phyloP scores from a whole-genome alignment of 2,797 vertebrate genomes.

The Enteromius argenteus region DNA sequence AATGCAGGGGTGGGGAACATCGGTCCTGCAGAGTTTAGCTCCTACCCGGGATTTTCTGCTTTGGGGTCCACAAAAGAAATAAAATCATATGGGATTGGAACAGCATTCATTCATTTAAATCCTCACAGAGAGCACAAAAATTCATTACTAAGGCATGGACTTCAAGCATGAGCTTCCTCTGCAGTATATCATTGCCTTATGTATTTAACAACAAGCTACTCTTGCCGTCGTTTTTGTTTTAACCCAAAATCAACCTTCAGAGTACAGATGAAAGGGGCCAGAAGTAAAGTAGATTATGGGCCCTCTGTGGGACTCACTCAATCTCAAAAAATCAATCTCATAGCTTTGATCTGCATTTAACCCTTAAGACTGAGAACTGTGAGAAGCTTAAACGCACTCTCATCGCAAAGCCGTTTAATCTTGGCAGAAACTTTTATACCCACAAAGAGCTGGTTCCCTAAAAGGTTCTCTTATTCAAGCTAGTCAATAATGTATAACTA shows the following conservation, averaged over 20 bases:
- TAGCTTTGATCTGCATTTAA: conserved; percentile 45
- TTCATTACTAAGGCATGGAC: background rate
- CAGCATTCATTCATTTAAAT: background rate
- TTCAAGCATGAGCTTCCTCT: background rate
- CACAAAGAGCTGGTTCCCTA: background rate
- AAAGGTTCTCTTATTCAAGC: background rate
- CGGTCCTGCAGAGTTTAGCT: too few relatives aligned
- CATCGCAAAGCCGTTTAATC: background rate
- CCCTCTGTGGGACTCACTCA: background rate
- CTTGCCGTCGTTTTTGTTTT: background rate
- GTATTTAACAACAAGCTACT: background rate
- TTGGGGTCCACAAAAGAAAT: background rate
- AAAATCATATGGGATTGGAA: background rate
- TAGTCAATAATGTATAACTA: conserved; percentile 15
- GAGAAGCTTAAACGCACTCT: background rate
- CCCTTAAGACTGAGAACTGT: conserved; percentile 22
- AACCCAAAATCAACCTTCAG: conserved; percentile 5
- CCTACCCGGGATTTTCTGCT: background rate
- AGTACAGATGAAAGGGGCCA: conserved; percentile 13
- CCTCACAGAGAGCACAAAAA: background rate
- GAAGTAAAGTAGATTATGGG: background rate
- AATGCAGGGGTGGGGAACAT: too few relatives aligned
- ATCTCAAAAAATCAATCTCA: conserved; percentile 26
- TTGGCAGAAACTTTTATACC: conserved; percentile 1
- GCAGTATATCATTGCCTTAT: background rate